A percentile compares a stretch with the other conserved stretches of the same genome.
These are phyloP conservation scores for Mimachlamys varia DNA, from an alignment of 2,888 invertebrate species.

Conservation along the genomic window DNA sequence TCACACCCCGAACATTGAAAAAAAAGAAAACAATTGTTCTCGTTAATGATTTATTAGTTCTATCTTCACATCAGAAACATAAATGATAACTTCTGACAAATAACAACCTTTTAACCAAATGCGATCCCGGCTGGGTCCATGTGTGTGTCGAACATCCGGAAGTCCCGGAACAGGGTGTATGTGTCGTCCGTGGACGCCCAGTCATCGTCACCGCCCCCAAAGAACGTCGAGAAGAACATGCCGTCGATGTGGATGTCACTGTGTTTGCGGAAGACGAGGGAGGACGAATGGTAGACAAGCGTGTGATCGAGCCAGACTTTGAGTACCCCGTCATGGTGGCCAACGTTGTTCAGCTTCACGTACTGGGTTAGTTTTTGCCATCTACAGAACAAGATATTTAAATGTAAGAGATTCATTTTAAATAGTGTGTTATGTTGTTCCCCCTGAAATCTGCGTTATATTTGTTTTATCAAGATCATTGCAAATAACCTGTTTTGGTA, in stretches of 20 bases:
- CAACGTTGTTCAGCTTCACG: slow-evolving; percentile 62
- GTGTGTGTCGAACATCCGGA: slow-evolving; percentile 42
- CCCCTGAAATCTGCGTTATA: too few relatives aligned
- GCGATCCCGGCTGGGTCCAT: background rate
- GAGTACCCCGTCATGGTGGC: slow-evolving; percentile 56
- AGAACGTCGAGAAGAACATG: slow-evolving; percentile 71
- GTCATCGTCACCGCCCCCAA: slow-evolving; percentile 61
- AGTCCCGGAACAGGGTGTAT: slow-evolving; percentile 68
- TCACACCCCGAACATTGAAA: too few relatives aligned
- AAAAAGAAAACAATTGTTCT: too few relatives aligned
- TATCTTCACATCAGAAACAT: too few relatives aligned
- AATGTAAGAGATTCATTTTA: too few relatives aligned
- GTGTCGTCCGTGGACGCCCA: slow-evolving; percentile 66
- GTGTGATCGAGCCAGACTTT: slow-evolving; percentile 62
- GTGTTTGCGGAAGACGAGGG: slow-evolving; percentile 57
- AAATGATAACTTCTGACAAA: too few relatives aligned
- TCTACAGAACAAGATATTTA: slow-evolving; percentile 28
- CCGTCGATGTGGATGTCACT: slow-evolving; percentile 60
- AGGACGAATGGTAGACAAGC: slow-evolving; percentile 41
- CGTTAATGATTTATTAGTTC: too few relatives aligned
- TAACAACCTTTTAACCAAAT: background rate
- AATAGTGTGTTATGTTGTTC: too few relatives aligned
- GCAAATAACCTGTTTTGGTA: too few relatives aligned
- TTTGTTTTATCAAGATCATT: too few relatives aligned
- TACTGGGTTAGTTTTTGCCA: slow-evolving; percentile 68